These are phyloP conservation scores for Sphaerophoria taeniata DNA, from an alignment of 2,888 invertebrate genomes.

Conservation along the genomic window DNA sequence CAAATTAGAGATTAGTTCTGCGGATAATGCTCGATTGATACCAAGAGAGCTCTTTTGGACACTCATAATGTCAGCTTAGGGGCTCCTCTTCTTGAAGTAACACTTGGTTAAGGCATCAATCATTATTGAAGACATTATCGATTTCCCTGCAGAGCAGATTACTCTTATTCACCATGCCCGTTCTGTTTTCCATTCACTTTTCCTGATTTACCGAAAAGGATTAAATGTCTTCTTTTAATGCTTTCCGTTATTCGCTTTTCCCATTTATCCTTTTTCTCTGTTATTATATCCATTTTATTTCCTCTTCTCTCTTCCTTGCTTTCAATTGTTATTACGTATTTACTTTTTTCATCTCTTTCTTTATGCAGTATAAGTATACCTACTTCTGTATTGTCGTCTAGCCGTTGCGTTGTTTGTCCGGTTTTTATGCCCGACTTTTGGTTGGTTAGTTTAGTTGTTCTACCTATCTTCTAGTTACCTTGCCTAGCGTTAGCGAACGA, in stretches of 20 bases:
- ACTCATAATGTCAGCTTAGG: too few species aligned
- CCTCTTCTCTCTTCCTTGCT: not conserved
- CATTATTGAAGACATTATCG: too few species aligned
- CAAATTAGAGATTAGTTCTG: too few species aligned
- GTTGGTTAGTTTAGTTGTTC: not conserved
- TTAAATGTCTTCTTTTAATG: slow-evolving; percentile 62
- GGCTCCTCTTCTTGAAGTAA: too few species aligned
- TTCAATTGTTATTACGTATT: slow-evolving; percentile 28
- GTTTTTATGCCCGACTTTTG: not conserved
- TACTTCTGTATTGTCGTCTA: too few species aligned
- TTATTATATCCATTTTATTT: slow-evolving; percentile 6
- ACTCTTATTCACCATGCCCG: not conserved
- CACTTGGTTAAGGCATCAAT: too few species aligned
- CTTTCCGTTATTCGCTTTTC: slow-evolving; percentile 35
- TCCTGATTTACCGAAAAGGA: slow-evolving; percentile 56
- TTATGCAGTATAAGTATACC: too few species aligned
- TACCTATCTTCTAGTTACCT: not conserved
- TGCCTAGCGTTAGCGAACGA: not conserved
- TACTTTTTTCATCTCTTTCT: slow-evolving; percentile 1
- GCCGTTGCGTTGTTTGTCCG: not conserved
- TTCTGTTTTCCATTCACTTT: slow-evolving; percentile 26
- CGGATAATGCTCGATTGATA: too few species aligned
- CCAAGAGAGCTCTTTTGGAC: too few species aligned
- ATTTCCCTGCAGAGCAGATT: too few species aligned
- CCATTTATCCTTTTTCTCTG: slow-evolving; percentile 16